phyloP scores from a whole-genome alignment of 2,113 vertebrate genomes.

The Genyomyrus donnyi region DNA sequence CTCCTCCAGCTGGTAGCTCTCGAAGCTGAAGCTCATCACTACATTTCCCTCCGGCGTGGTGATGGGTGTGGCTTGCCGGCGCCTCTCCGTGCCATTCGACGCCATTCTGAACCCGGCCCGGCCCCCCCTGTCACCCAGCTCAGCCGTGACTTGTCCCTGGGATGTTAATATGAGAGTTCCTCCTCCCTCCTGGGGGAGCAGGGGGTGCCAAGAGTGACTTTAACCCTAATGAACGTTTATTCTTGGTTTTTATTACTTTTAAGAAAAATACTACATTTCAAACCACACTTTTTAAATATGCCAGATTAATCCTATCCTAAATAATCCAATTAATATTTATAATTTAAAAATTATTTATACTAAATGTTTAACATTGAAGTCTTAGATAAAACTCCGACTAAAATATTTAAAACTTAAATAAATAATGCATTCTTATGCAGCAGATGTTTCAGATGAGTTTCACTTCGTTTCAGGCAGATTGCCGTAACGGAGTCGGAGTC shows the following conservation, averaged over 20 bases:
- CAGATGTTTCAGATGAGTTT: background rate
- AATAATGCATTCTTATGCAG: slow-evolving; percentile 4
- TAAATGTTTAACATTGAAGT: background rate
- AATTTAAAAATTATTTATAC: background rate
- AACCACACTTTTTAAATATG: background rate
- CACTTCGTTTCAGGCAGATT: background rate
- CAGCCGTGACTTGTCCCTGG: background rate
- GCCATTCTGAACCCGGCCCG: slow-evolving; percentile 56
- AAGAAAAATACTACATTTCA: background rate
- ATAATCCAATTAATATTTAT: background rate
- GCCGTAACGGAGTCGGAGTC: background rate
- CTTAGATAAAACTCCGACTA: background rate
- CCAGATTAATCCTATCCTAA: background rate
- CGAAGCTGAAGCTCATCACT: slow-evolving; percentile 88
- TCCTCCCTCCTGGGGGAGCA: background rate
- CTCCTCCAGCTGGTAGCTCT: slow-evolving; percentile 86
- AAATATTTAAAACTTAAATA: slow-evolving; percentile 8
- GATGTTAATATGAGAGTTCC: background rate
- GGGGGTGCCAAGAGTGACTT: background rate
- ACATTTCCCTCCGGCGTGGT: slow-evolving; percentile 67
- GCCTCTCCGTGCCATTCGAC: slow-evolving; percentile 65
- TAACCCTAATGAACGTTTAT: background rate
- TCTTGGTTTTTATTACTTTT: background rate
- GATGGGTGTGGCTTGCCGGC: slow-evolving; percentile 62
- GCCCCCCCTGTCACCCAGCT: background rate